phyloP scores from a whole-genome alignment of 2,888 invertebrate species.

The Rhamphomyia laevipes region DNA sequence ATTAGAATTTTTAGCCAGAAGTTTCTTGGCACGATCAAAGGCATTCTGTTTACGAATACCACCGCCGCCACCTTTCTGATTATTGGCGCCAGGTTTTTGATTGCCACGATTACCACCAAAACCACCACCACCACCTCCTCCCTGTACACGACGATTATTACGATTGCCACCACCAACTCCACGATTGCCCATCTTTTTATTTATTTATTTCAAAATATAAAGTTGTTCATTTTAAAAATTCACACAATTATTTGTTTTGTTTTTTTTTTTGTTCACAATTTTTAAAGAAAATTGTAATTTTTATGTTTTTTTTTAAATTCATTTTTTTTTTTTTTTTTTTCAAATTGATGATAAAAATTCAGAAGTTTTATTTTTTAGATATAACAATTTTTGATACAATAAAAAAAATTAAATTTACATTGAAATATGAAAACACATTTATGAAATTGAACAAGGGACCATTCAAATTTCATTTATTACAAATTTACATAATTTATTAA shows the following conservation, averaged over 20 bases:
- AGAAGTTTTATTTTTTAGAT: too few species aligned
- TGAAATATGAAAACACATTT: too few species aligned
- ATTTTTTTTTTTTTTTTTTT: too few species aligned
- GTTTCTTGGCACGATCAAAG: conserved; percentile 40
- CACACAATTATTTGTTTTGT: not conserved
- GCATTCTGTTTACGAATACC: conserved; percentile 41
- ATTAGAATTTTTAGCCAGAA: conserved; percentile 41
- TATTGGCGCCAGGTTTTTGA: conserved; percentile 28
- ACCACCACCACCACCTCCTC: conserved; percentile 39
- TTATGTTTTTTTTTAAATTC: too few species aligned
- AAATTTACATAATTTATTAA: too few species aligned
- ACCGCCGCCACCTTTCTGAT: conserved; percentile 33
- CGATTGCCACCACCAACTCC: conserved; percentile 30
- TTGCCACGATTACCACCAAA: conserved; percentile 30
- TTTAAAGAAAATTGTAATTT: not conserved
- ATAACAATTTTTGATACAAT: too few species aligned
- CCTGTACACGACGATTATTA: conserved; percentile 29
- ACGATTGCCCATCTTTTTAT: conserved; percentile 36
- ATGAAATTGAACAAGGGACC: too few species aligned
- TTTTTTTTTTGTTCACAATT: not conserved
- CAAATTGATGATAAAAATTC: too few species aligned
- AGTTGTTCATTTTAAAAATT: conserved; percentile 1
- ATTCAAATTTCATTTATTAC: too few species aligned
- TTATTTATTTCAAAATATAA: conserved; percentile 2
- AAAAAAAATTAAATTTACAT: too few species aligned